Percentiles rank a stretch among this genome's conserved stretches.
phyloP scores from a whole-genome alignment of 1,140 invertebrate genomes.

The Drosophila tsacasi region DNA sequence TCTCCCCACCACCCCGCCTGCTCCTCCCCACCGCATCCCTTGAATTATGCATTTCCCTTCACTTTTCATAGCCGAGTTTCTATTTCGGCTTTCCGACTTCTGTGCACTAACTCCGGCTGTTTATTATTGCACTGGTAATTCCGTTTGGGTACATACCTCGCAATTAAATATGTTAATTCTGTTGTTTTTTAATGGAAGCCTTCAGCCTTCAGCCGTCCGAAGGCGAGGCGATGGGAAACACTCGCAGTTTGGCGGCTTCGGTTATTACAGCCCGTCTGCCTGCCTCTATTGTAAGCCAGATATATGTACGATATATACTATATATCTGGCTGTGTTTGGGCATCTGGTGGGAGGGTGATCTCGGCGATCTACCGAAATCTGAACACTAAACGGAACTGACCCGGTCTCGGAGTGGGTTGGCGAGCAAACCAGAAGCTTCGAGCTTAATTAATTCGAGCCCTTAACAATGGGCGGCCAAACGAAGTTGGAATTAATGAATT shows the following conservation, averaged over 20 bases:
- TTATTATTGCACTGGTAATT: constrained; percentile 60
- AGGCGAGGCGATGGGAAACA: constrained; percentile 64
- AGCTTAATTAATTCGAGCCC: background rate
- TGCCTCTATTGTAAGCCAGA: constrained; percentile 18
- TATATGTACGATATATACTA: background rate
- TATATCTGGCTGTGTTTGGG: background rate
- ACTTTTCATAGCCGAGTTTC: constrained; percentile 30
- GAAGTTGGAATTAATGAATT: background rate
- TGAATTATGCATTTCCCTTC: constrained; percentile 19
- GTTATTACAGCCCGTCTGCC: constrained; percentile 21
- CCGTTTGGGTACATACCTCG: constrained; percentile 44
- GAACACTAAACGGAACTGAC: constrained; percentile 1
- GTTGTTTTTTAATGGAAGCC: constrained; percentile 63
- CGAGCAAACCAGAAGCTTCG: constrained; percentile 4
- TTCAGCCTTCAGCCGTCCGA: constrained; percentile 62
- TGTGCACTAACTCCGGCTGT: constrained; percentile 8
- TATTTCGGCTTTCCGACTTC: constrained; percentile 32
- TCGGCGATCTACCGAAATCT: background rate
- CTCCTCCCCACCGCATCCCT: background rate
- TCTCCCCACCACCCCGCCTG: background rate
- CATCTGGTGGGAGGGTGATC: background rate
- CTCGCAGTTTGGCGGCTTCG: constrained; percentile 18
- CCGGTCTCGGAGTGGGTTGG: constrained; percentile 13
- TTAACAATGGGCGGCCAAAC: constrained; percentile 1
- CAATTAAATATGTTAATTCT: constrained; percentile 75